phyloP scores from a whole-genome alignment of 1,140 invertebrate genomes.

The Meloidogyne chitwoodi region DNA sequence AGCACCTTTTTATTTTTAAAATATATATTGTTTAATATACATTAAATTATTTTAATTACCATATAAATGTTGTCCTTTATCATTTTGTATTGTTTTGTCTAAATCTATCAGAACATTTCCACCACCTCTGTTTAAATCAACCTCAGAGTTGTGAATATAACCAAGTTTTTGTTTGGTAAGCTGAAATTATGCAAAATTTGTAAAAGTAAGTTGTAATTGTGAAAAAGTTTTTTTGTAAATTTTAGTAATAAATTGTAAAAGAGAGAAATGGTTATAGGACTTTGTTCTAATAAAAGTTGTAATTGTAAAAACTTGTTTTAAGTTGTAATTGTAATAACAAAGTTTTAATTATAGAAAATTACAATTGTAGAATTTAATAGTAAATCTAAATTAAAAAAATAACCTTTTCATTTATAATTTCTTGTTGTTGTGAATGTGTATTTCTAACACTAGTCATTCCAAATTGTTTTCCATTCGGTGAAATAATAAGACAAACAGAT shows the following conservation, averaged over 20 bases:
- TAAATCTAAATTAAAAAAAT: no score
- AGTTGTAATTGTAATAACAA: no score
- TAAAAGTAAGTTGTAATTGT: background rate
- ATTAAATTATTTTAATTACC: background rate
- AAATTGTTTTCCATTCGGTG: conserved; percentile 40
- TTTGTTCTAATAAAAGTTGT: no score
- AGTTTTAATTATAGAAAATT: no score
- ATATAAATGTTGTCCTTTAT: background rate
- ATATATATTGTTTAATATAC: background rate
- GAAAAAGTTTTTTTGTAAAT: no score
- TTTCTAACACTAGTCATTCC: conserved; percentile 1
- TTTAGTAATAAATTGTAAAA: no score
- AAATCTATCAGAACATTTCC: background rate
- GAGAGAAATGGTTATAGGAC: no score
- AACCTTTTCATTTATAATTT: background rate
- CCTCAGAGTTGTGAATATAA: background rate
- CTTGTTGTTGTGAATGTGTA: background rate
- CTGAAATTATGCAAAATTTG: background rate
- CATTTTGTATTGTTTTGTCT: background rate
- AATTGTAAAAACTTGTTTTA: no score
- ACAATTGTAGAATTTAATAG: no score
- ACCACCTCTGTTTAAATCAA: background rate
- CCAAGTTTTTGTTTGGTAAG: background rate
- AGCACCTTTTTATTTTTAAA: conserved; percentile 1
- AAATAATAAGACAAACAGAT: conserved; percentile 55